Base-by-base conservation (phyloP, 2,113 vertebrate genomes). In the Cryptomyrus ogoouensis region DNA sequence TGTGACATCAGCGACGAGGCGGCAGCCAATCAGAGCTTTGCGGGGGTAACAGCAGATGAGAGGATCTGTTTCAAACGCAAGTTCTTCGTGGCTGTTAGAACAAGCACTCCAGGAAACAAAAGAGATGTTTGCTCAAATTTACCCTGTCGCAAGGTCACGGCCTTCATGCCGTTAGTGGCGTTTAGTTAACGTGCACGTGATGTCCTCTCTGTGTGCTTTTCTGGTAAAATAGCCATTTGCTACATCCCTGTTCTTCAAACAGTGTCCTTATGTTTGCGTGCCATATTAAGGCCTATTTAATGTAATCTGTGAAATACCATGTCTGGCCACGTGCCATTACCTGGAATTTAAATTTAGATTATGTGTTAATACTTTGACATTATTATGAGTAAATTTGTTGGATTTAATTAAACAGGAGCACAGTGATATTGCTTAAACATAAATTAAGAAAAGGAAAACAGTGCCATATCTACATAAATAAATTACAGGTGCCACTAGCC, bases 131-230 rank as follows among this genome's bases (percentile, higher is more conserved):
- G 77, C 10, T 58, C 7, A 53, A 44, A 89, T 89, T 31, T 47
- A 39, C n/a, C 89, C 89, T 83, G 80, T 66, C 42, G 15, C 80
- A 89, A 62, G 89, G 53, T 89, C 89, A 19, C 5, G 74, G 50
- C 88, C 70, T 46, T 12, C 13, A 2, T 46, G 80, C 80, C 35
- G n/a, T 83, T 42, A 84, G 42, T 52, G 44, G 12, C 5, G 21
- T 35, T 84, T 84, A 62, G 89, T 85, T 85, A 89, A 27, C 39
- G 24, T 53, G 39, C 89, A 12, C 6, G 80, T 56, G 52, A 53
- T 62, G 74, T 12, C 50, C 21, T 58, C 52, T 58, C 17, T 50
- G 21, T 62, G 87, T 42, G 17, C 44, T 42, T 13, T 17, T 47
- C 24, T 53, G 6, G 24, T 89, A 35, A 89, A 44, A 77, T 1